A percentile compares a stretch with the other conserved stretches of the same genome.
These are phyloP conservation scores for Varanus salvator DNA, from an alignment of 2,113 vertebrate species.

Conservation along the genomic window DNA sequence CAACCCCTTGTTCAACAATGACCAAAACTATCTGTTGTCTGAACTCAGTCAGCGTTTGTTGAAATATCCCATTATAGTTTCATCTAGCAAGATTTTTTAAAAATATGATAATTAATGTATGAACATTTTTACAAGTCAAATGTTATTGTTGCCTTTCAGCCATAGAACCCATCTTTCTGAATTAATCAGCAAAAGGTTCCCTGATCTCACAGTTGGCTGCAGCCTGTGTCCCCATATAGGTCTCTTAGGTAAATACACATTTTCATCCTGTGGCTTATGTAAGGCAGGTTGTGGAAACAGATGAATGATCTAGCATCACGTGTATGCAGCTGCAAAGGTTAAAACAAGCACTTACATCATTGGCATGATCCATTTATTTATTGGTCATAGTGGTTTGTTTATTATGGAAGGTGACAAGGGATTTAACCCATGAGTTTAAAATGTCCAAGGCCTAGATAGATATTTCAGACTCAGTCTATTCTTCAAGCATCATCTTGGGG, in stretches of 20 bases:
- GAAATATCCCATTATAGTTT: background rate
- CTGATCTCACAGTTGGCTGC: background rate
- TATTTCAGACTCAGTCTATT: background rate
- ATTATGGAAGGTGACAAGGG: background rate
- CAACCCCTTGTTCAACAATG: too few species aligned
- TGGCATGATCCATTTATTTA: conserved; percentile 42
- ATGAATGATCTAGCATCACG: background rate
- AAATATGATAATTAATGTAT: background rate
- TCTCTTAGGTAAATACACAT: background rate
- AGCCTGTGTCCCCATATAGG: background rate
- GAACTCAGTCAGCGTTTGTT: background rate
- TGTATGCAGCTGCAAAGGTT: background rate
- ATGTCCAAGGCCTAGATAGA: background rate
- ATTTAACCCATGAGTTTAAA: background rate
- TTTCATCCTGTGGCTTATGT: background rate
- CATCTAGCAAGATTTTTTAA: background rate
- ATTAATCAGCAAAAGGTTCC: background rate
- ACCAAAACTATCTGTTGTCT: too few species aligned
- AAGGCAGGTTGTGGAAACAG: background rate
- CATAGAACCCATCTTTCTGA: too few species aligned
- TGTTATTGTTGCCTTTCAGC: background rate
- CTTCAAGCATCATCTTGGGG: background rate
- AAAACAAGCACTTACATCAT: conserved; percentile 30
- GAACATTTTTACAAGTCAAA: background rate
- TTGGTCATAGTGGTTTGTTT: conserved; percentile 32